Percentiles rank a stretch among this genome's conserved stretches.
Conservation (phyloP, 2,113 vertebrate genomes). For the Leptodactylus fuscus region DNA sequence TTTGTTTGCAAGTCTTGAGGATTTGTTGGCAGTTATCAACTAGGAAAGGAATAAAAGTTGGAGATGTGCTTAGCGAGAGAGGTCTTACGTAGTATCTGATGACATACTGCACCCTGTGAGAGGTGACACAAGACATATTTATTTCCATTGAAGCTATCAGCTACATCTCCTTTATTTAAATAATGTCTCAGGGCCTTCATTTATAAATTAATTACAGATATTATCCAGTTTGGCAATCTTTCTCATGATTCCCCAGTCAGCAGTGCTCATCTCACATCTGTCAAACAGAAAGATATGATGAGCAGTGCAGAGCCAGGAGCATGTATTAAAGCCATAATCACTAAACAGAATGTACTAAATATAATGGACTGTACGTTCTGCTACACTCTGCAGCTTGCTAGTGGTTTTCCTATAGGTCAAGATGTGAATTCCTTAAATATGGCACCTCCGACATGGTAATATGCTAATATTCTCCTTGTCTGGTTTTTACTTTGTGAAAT, state of each 20-base stretch:
- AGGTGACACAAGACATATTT: constrained; percentile 4
- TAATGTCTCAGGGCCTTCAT: constrained; percentile 11
- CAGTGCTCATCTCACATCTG: constrained; percentile 18
- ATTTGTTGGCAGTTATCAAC: background rate
- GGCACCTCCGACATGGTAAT: too few relatives aligned
- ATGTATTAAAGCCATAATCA: background rate
- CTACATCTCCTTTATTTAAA: constrained; percentile 23
- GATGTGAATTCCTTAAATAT: background rate
- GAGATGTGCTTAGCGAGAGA: background rate
- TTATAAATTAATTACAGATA: constrained; percentile 25
- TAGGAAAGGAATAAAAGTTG: background rate
- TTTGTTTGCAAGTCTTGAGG: background rate
- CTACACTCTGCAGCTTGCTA: background rate
- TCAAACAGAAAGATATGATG: background rate
- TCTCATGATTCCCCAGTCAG: background rate
- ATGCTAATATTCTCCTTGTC: background rate
- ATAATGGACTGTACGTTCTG: background rate
- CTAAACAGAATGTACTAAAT: background rate
- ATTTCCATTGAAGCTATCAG: constrained; percentile 13
- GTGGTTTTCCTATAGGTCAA: background rate
- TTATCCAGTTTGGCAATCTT: constrained; percentile 9
- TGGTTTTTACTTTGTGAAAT: background rate
- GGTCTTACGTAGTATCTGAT: background rate
- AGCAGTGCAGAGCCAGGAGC: background rate
- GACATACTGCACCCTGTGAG: background rate